A percentile compares a stretch with the other conserved stretches of the same genome.
These are phyloP conservation scores for Drosophila trichaetosa DNA, from an alignment of 2,888 invertebrate genomes.

Conservation along the genomic window DNA sequence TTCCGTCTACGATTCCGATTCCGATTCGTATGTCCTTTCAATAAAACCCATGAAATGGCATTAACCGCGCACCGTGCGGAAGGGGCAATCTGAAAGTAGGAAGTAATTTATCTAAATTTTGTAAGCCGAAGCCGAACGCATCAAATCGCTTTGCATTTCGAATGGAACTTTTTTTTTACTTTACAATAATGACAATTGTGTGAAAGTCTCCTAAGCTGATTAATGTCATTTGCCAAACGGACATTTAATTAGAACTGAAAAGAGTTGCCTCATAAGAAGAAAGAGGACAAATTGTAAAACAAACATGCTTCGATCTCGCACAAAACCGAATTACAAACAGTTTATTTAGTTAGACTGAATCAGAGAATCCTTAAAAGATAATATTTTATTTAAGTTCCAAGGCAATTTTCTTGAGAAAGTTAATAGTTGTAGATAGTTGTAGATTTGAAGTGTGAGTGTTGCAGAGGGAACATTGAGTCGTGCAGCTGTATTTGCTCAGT, in stretches of 20 bases:
- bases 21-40: constrained; percentile 34
- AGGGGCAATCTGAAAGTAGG: constrained; percentile 47
- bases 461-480: neutral
- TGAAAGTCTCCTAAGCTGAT: constrained; percentile 58
- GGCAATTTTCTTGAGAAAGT: neutral
- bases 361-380: neutral
- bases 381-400: neutral
- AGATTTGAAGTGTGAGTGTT: neutral
- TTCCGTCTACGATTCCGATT: neutral
- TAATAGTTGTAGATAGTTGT: neutral
- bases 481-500: constrained; percentile 54
- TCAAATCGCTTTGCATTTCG: constrained; percentile 54
- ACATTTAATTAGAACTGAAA: neutral
- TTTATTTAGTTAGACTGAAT: neutral
- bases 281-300: neutral
- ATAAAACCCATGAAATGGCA: constrained; percentile 47
- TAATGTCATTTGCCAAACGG: constrained; percentile 40
- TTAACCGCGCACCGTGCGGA: constrained; percentile 29
- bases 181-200: constrained; percentile 40
- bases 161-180: constrained; percentile 15
- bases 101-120: constrained; percentile 67
- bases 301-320: neutral
- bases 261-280: neutral
- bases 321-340: neutral
- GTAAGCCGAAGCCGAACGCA: constrained; percentile 45